Percentiles rank a stretch among this genome's conserved stretches.
Conservation (phyloP, 2,113 vertebrate species). For the Amphilophus citrinellus region DNA sequence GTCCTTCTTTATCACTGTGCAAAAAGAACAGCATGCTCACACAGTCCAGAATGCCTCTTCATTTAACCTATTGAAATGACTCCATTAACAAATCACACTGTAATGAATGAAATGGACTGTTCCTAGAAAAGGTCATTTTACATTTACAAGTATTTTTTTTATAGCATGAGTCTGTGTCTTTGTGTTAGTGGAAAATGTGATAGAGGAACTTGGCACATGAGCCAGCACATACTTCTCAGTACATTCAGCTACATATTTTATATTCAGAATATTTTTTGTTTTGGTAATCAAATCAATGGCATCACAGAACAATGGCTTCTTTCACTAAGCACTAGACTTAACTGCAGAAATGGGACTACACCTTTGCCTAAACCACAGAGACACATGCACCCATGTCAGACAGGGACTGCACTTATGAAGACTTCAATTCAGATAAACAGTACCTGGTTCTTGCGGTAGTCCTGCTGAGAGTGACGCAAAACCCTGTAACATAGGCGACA, state of each 20-base stretch:
- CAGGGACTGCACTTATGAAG: background rate
- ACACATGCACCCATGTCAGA: background rate
- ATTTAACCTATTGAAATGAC: background rate
- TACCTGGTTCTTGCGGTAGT: constrained; percentile 99
- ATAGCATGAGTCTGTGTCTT: background rate
- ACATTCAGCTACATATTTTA: constrained; percentile 2
- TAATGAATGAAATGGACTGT: background rate
- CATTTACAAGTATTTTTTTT: background rate
- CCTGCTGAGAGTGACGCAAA: constrained; percentile 96
- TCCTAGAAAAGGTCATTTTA: constrained; percentile 5
- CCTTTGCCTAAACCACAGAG: background rate
- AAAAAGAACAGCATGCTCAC: constrained; percentile 1
- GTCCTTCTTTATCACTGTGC: background rate
- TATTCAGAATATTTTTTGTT: background rate
- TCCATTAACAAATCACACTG: background rate
- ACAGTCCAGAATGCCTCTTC: background rate
- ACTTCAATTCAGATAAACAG: background rate
- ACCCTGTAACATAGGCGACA: constrained; percentile 97
- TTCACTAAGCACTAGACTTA: background rate
- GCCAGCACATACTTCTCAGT: background rate
- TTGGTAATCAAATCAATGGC: background rate
- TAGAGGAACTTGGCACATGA: background rate
- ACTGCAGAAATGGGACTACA: background rate
- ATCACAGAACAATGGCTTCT: background rate
- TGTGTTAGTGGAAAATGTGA: background rate